Percentiles rank a stretch among this genome's conserved stretches.
Conservation (phyloP, 1,140 invertebrate genomes). For the Sweltsa coloradensis region DNA sequence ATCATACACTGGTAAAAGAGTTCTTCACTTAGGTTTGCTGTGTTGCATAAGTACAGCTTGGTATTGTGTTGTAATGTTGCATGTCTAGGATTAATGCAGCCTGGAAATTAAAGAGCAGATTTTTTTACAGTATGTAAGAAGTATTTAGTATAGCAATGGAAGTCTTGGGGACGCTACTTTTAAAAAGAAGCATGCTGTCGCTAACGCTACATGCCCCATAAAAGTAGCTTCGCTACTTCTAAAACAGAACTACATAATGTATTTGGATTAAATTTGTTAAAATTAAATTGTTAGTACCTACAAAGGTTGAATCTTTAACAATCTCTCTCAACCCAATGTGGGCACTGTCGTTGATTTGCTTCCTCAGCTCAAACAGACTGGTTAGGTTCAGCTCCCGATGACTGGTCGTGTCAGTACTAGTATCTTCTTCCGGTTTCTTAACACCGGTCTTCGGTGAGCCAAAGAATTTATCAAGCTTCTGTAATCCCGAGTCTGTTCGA, state of each 20-base stretch:
- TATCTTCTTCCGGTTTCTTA: background rate
- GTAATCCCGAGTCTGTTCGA: slow-evolving; percentile 66
- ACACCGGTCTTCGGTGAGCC: background rate
- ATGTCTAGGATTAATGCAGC: slow-evolving; percentile 60
- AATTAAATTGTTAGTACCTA: too few relatives aligned
- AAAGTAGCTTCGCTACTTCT: too few relatives aligned
- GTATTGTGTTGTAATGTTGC: slow-evolving; percentile 79
- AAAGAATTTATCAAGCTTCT: slow-evolving; percentile 85
- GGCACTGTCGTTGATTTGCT: slow-evolving; percentile 45
- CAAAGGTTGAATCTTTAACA: slow-evolving; percentile 73
- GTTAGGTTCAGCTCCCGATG: slow-evolving; percentile 36
- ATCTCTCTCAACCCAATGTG: slow-evolving; percentile 58
- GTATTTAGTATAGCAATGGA: too few relatives aligned
- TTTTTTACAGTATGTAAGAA: too few relatives aligned
- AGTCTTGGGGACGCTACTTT: too few relatives aligned
- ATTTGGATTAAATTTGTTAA: too few relatives aligned
- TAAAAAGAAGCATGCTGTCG: too few relatives aligned
- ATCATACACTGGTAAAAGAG: slow-evolving; percentile 87
- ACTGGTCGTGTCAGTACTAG: background rate
- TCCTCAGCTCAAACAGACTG: slow-evolving; percentile 60
- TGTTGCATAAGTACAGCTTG: slow-evolving; percentile 71
- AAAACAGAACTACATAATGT: too few relatives aligned
- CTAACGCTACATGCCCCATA: too few relatives aligned
- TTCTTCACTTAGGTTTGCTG: slow-evolving; percentile 52
- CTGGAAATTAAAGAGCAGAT: too few relatives aligned